phyloP scores from a whole-genome alignment of 2,113 vertebrate genomes.

The Stegostoma tigrinum region DNA sequence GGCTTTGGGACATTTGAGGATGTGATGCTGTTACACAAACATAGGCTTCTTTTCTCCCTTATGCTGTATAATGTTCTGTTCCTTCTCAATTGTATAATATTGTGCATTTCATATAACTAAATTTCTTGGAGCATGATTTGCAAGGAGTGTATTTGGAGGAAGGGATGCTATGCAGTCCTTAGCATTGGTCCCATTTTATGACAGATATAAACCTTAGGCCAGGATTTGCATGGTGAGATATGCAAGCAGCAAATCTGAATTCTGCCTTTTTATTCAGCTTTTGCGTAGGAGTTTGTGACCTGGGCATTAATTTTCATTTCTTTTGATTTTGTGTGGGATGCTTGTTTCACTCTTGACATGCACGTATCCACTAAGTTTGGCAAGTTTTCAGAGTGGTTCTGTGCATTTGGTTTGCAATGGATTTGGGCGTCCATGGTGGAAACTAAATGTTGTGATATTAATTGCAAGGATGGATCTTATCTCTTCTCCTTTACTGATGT shows the following conservation, averaged over 20 bases:
- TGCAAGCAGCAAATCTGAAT: background rate
- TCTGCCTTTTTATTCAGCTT: background rate
- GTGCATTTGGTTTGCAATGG: conserved; percentile 32
- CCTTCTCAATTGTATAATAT: background rate
- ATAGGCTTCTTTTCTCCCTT: background rate
- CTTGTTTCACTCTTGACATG: background rate
- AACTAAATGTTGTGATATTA: background rate
- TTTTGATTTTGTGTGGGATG: background rate
- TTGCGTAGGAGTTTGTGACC: background rate
- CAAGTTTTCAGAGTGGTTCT: conserved; percentile 40
- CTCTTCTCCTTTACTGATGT: background rate
- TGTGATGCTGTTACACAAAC: background rate
- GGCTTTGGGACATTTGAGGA: background rate
- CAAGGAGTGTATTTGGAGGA: background rate
- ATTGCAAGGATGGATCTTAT: background rate
- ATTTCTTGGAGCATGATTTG: background rate
- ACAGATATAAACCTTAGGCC: background rate
- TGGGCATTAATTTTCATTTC: background rate
- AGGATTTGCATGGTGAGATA: background rate
- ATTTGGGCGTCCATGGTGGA: conserved; percentile 39
- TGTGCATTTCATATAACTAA: background rate
- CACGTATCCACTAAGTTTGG: background rate
- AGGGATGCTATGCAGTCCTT: background rate
- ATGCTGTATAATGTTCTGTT: background rate
- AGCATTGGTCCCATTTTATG: background rate